A percentile compares a stretch with the other conserved stretches of the same genome.
Evolutionary conservation across 2,797 vertebrate genomes (phyloP).

Genomic region (Sebastes steindachneri): DNA sequence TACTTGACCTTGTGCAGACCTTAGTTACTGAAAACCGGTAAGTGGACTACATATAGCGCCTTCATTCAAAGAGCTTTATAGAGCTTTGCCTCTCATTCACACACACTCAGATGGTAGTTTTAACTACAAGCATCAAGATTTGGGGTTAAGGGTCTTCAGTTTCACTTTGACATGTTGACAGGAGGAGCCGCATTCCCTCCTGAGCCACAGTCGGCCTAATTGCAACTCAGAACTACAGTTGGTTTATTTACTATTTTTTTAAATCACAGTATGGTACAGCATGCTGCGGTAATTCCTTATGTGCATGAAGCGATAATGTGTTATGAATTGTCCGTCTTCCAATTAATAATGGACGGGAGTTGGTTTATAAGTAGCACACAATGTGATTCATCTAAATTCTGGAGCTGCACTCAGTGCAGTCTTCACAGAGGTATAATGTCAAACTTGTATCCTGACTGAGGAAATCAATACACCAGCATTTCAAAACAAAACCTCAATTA

Average conservation of each 20-base stretch:
- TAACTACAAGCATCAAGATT: background rate
- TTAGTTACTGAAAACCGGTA: background rate
- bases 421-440: background rate
- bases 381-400: background rate
- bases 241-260: background rate
- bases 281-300: background rate
- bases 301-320: background rate
- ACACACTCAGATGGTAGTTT: background rate
- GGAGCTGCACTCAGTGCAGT: background rate
- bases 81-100: background rate
- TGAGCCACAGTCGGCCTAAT: background rate
- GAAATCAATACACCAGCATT: background rate
- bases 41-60: background rate
- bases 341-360: background rate
- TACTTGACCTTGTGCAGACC: background rate
- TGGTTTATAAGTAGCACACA: background rate
- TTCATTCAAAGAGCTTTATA: background rate
- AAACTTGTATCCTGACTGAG: background rate
- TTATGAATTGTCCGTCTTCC: background rate
- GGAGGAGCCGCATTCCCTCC: background rate
- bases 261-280: background rate
- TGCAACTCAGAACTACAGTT: background rate
- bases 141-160: background rate
- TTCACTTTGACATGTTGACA: background rate
- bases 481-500: background rate